Evolutionary conservation across 2,888 invertebrate genomes (phyloP), one percentile per base, ranked within the genome.

Genomic region (Boloria euphrosyne): DNA sequence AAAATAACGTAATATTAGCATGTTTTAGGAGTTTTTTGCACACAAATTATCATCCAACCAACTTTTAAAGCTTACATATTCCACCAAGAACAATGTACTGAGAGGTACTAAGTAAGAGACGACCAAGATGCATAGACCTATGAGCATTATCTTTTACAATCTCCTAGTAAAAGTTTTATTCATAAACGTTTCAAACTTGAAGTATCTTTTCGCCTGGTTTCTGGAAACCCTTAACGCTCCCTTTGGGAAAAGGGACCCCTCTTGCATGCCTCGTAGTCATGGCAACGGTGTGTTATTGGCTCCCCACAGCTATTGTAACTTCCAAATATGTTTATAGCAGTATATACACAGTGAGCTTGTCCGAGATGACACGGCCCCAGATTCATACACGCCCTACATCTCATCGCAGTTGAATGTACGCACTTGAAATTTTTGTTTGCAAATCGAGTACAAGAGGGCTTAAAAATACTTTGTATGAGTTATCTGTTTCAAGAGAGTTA

Each of bases 271-370:
- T 76, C 67, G 90, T 91, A 83, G 80, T 80, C 82, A 90, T 89
- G 83, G 74, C 80, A 80, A 92, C 91, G 73, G 83, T 82, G 80
- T 90, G 85, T 84, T 90, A 86, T 88, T 88, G 86, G 86, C 89
- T 87, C 90, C 89, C 88, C 82, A 81, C 85, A 79, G 85, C 79
- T 80, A 80, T 80, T 80, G 78, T 81, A 76, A 76, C 77, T 57
- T 65, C 62, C 51, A 70, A 75, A 79, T 77, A 76, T 77, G 76
- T 78, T 66, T 79, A 80, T 64, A 66, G 59, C 65, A 6, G 17
- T 58, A 27, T 27, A 60, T 47, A 51, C 50, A 52, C 38, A 63
- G 31, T 44, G 10, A 13, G 51, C 18, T 61, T 61, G 66, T 68
- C 67, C 72, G 53, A 72, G 60, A 71, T 69, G 65, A 68, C 66